Evolutionary conservation across 2,888 invertebrate genomes (phyloP), one percentile per base, ranked within the genome.

Genomic region (Pachydiplax longipennis): DNA sequence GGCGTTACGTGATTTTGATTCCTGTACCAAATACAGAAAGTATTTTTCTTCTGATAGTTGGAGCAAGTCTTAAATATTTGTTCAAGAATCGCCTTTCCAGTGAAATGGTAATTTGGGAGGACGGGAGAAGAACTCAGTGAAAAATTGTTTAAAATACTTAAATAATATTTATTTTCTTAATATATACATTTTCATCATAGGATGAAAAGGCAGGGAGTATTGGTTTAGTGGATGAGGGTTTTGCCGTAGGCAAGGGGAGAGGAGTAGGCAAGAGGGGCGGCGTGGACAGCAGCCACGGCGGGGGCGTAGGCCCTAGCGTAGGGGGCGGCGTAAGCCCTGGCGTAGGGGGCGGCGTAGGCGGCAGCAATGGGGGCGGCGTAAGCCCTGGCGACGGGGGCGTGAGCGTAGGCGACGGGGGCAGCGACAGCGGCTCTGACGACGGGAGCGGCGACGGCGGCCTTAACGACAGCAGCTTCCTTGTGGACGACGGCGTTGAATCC

Each of bases 211-310:
- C 15, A 18, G 15, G 2, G 53, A 53, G 15, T 53, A 5, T 58
- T 35, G 25, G 87, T 25, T 81, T 82, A 83, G 83, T 83, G 80
- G 83, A 65, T 44, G 80, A 83, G 61, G 80, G 87, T 53, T 48
- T 83, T 80, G 81, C 22, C 53, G 91, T 93, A 93, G 61, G 92
- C 91, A 35, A 93, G 91, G n/a, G 92, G 87, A 22, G 92, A 91
- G 22, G 91, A 91, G 3, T 92, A 91, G 3, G 92, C 91, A 37
- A 37, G 35, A 5, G 93, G 92, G 12, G 92, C 90, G 3, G 92
- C 92, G 90, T 92, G 91, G 25, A 92, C 91, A 91, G 91, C 91
- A 18, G 91, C 91, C n/a, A 90, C 53, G 58, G 91, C 87, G 90
- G 91, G 90, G 22, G 37, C 22, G 82, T 37, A 91, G 10, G 31